Conservation (phyloP, 2,113 vertebrate species). For the Neofelis nebulosa region DNA sequence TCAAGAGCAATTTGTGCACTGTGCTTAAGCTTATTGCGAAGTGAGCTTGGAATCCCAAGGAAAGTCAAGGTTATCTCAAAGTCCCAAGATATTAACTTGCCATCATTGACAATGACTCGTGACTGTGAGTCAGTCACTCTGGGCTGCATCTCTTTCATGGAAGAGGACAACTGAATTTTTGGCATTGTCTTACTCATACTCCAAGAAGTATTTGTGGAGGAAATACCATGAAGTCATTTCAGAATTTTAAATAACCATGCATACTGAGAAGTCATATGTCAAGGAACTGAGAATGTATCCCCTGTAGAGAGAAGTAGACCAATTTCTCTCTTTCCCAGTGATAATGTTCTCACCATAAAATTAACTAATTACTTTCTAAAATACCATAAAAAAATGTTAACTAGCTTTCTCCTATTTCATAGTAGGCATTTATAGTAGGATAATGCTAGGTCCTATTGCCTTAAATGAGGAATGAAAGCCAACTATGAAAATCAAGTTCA, state of each 20-base stretch:
- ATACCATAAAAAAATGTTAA: background rate
- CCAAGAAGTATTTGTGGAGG: background rate
- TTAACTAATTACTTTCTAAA: constrained; percentile 27
- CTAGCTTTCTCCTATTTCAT: background rate
- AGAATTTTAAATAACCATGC: background rate
- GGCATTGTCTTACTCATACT: background rate
- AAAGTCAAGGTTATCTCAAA: background rate
- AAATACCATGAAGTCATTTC: background rate
- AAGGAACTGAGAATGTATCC: background rate
- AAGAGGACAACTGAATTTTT: background rate
- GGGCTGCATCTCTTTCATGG: background rate
- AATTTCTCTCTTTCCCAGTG: background rate
- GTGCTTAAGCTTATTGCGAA: background rate
- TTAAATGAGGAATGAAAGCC: background rate
- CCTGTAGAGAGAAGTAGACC: background rate
- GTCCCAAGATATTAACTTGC: background rate
- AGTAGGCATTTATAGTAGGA: background rate
- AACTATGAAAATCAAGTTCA: constrained; percentile 5
- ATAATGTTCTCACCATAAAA: background rate
- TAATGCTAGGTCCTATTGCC: background rate
- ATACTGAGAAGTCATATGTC: background rate
- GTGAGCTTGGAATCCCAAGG: background rate
- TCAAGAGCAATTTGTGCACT: background rate
- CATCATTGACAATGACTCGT: background rate
- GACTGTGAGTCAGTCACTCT: background rate